Conservation (phyloP, 1,140 invertebrate genomes). For the Meloidogyne floridensis region DNA sequence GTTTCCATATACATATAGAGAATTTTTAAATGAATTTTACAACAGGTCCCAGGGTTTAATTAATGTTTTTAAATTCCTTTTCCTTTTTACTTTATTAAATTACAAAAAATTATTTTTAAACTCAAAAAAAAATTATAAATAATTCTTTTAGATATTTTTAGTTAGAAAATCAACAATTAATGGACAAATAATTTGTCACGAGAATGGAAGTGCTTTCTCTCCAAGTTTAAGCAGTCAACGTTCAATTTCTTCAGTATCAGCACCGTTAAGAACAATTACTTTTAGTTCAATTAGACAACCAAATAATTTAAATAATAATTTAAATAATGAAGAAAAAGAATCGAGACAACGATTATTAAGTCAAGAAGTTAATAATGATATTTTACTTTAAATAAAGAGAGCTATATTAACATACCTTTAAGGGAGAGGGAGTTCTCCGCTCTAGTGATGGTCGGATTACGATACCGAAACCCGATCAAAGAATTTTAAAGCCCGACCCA, state of each 20-base stretch:
- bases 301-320: constrained; percentile 10
- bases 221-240: neutral
- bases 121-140: too few relatives aligned
- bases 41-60: too few relatives aligned
- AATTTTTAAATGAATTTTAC: too few relatives aligned
- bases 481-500: too few relatives aligned
- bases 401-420: too few relatives aligned
- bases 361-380: constrained; percentile 2
- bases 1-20: too few relatives aligned
- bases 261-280: neutral
- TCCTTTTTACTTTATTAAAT: too few relatives aligned
- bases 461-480: too few relatives aligned
- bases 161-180: constrained; percentile 10
- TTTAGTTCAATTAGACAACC: constrained; percentile 3
- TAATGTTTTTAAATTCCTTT: too few relatives aligned
- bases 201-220: neutral
- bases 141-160: neutral
- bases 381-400: neutral
- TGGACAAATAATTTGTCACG: neutral
- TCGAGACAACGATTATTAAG: neutral
- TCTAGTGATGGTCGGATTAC: too few relatives aligned
- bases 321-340: neutral
- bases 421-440: too few relatives aligned
- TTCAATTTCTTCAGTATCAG: neutral
- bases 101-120: too few relatives aligned